Evolutionary conservation across 2,888 invertebrate species (phyloP).

Genomic region (Nowickia ferox): DNA sequence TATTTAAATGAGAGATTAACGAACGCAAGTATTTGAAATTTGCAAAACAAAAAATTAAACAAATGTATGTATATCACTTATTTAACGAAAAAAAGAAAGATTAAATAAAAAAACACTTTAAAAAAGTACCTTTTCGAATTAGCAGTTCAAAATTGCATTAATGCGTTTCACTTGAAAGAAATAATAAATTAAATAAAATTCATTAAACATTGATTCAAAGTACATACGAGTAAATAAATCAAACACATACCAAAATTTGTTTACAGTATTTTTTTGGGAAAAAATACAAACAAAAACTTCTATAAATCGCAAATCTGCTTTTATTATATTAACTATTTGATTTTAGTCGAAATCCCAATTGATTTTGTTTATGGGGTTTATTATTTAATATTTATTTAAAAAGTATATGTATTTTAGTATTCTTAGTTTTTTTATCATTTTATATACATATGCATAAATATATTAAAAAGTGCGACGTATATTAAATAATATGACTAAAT

Average conservation of each 20-base stretch:
- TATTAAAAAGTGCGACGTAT: slow-evolving; percentile 16
- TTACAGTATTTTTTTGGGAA: slow-evolving; percentile 40
- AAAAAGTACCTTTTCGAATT: slow-evolving; percentile 82
- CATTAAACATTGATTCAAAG: slow-evolving; percentile 45
- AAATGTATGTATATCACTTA: slow-evolving; percentile 30
- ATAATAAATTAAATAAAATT: slow-evolving; percentile 36
- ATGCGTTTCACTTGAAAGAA: slow-evolving; percentile 68
- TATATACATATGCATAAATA: slow-evolving; percentile 13
- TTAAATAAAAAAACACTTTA: slow-evolving; percentile 63
- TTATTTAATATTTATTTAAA: slow-evolving; percentile 33
- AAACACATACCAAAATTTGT: slow-evolving; percentile 44
- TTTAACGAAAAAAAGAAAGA: slow-evolving; percentile 33
- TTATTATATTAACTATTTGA: slow-evolving; percentile 14
- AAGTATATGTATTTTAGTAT: slow-evolving; percentile 10
- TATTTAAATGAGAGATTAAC: slow-evolving; percentile 21
- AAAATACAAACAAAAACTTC: neutral
- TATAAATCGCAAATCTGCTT: slow-evolving; percentile 38
- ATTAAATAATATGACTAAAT: slow-evolving; percentile 36
- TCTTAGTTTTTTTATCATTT: slow-evolving; percentile 32
- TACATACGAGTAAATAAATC: slow-evolving; percentile 24
- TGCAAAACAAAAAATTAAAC: slow-evolving; percentile 13
- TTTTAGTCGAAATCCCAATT: slow-evolving; percentile 17
- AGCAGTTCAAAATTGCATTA: slow-evolving; percentile 82
- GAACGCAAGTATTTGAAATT: slow-evolving; percentile 44
- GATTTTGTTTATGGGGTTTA: neutral